A percentile compares a stretch with the other conserved stretches of the same genome.
phyloP scores from a whole-genome alignment of 2,113 vertebrate genomes.

The Rhegmatorhina hoffmannsi region DNA sequence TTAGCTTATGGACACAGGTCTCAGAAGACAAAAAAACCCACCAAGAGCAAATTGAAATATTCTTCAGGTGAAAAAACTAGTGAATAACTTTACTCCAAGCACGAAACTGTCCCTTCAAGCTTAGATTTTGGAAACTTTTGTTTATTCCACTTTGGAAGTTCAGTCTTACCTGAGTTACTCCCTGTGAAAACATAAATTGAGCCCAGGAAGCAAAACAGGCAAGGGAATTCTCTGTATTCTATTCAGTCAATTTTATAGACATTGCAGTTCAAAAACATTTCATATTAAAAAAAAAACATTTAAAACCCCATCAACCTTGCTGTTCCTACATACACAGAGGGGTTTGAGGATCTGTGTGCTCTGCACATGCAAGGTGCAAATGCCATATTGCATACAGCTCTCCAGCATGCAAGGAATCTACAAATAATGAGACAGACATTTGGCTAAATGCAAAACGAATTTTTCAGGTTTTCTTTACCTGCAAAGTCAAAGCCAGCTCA shows the following conservation, averaged over 20 bases:
- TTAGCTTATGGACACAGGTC: not conserved
- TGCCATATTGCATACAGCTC: not conserved
- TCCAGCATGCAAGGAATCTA: no score
- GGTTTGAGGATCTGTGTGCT: not conserved
- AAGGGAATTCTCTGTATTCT: not conserved
- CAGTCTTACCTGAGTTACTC: not conserved
- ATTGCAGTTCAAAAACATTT: not conserved
- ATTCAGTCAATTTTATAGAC: not conserved
- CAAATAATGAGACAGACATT: not conserved
- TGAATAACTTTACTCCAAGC: not conserved
- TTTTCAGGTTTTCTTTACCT: not conserved
- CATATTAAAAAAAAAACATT: no score
- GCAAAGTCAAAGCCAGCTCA: not conserved
- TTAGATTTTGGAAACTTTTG: not conserved
- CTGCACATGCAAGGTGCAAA: not conserved
- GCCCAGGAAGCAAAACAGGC: not conserved
- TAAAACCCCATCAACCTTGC: not conserved
- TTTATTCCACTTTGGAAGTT: not conserved
- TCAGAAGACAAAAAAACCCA: not conserved
- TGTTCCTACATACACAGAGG: not conserved
- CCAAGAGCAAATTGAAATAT: not conserved
- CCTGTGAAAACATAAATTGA: not conserved
- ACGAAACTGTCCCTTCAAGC: not conserved
- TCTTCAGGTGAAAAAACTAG: not conserved
- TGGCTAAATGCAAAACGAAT: not conserved